Conservation (phyloP, 2,888 invertebrate genomes). For the Lycophotia porphyrea region DNA sequence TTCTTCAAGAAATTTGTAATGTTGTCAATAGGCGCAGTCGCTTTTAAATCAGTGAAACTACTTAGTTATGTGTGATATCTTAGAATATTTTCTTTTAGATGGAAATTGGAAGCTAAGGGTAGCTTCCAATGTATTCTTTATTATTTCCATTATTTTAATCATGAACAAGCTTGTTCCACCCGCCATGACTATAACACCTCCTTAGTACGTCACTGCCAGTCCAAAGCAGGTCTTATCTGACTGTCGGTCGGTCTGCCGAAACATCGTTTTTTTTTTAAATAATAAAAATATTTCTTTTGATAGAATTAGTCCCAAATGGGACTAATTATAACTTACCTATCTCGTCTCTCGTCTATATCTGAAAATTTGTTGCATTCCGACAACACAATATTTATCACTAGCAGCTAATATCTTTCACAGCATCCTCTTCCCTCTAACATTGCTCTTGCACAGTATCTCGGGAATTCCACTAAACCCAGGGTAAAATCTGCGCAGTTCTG, state of each 20-base stretch:
- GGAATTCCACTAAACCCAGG: neutral
- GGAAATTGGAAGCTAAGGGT: neutral
- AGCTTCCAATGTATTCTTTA: too few species aligned
- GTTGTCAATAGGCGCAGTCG: too few species aligned
- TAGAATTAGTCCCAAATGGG: neutral
- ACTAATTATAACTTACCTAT: neutral
- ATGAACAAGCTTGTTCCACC: neutral
- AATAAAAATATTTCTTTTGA: too few species aligned
- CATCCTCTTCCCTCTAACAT: neutral
- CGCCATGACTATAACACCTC: too few species aligned
- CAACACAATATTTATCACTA: neutral
- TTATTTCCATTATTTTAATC: neutral
- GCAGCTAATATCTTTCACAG: neutral
- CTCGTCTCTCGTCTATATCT: neutral
- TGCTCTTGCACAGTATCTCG: neutral
- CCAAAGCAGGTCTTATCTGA: neutral
- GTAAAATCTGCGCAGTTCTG: neutral
- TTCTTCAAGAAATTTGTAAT: too few species aligned
- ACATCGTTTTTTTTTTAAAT: neutral
- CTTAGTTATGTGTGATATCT: neutral
- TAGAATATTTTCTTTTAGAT: neutral
- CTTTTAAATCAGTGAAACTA: neutral
- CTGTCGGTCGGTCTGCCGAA: neutral
- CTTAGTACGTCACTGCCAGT: too few species aligned
- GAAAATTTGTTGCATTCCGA: neutral